Evolutionary conservation across 2,113 vertebrate species (phyloP).

Genomic region (Sinosuthora webbiana): DNA sequence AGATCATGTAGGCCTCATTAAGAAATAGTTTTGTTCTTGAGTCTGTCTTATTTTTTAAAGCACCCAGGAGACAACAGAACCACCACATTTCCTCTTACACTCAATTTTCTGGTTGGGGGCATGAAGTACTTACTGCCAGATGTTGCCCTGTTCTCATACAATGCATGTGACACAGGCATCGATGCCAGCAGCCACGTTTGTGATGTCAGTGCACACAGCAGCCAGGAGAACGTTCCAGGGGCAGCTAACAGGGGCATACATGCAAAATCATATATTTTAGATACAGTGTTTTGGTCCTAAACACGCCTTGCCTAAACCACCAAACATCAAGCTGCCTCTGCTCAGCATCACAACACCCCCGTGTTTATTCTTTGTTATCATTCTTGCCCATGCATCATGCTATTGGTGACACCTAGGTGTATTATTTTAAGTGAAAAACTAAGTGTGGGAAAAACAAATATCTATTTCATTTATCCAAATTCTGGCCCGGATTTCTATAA

Average conservation of each 20-base stretch:
- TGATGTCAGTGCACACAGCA: neutral
- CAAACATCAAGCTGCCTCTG: neutral
- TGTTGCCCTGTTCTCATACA: constrained; percentile 6
- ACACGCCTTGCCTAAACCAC: neutral
- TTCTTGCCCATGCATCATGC: neutral
- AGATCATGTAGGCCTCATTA: constrained; percentile 20
- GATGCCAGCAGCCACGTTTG: neutral
- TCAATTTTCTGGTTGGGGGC: neutral
- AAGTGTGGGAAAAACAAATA: neutral
- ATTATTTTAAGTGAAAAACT: neutral
- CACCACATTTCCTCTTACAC: neutral
- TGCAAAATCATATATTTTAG: neutral
- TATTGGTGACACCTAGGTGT: neutral
- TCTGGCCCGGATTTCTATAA: neutral
- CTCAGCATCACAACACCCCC: constrained; percentile 23
- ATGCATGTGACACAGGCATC: neutral
- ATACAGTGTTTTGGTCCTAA: neutral
- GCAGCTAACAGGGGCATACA: neutral
- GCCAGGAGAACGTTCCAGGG: neutral
- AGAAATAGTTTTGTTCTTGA: constrained; percentile 36
- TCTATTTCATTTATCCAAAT: neutral
- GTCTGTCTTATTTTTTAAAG: constrained; percentile 12
- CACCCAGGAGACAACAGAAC: neutral
- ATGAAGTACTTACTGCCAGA: constrained; percentile 8
- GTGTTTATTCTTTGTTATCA: neutral